Evolutionary conservation across 2,797 vertebrate species (phyloP), one percentile per base, ranked within the genome.

Genomic region (Aldrovandia affinis): DNA sequence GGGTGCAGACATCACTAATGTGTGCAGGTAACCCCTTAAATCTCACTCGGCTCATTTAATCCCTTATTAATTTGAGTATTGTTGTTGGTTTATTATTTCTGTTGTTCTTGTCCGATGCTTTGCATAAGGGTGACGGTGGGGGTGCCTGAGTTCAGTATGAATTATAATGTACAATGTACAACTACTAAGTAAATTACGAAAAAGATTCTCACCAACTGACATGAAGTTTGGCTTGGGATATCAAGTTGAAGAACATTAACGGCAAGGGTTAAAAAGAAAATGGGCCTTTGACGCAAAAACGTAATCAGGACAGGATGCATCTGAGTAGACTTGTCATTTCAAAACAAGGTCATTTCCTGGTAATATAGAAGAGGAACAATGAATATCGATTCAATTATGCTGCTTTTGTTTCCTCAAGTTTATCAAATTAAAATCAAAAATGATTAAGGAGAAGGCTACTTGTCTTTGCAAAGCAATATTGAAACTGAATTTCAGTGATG

Each of bases 1-100:
- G 0, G 98, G 98, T 88, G 98, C 98, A 0, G 98, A 99, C 91
- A 99, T 99, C 83, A 99, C 98, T 86, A 99, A 98, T 0, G 98
- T 99, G 22, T 99, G 98, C 98, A 98, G 98, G 98, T 99, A 89
- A 84, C 91, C 44, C 85, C 8, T n/a, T 83, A 28, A 52, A 8
- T 30, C 80, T 10, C 33, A 15, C 10, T 7, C 20, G 15, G 5
- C 18, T 7, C 33, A 28, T 30, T 80, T 18, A 39, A 57, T 18
- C n/a, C 18, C 4, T 80, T 3, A 55, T 2, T 33, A 5, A 80
- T 22, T 42, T 61, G 20, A 39, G 15, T 7, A 4, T 59, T 36
- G 1, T 33, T 82, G 42, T 6, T 70, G 22, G 28, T 50, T 33
- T 47, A 47, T 73, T 82, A 47, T 47, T 39, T 14, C 63, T 18